A percentile compares a stretch with the other conserved stretches of the same genome.
Conservation (phyloP, 2,113 vertebrate species). For the Cochlearius cochlearius region DNA sequence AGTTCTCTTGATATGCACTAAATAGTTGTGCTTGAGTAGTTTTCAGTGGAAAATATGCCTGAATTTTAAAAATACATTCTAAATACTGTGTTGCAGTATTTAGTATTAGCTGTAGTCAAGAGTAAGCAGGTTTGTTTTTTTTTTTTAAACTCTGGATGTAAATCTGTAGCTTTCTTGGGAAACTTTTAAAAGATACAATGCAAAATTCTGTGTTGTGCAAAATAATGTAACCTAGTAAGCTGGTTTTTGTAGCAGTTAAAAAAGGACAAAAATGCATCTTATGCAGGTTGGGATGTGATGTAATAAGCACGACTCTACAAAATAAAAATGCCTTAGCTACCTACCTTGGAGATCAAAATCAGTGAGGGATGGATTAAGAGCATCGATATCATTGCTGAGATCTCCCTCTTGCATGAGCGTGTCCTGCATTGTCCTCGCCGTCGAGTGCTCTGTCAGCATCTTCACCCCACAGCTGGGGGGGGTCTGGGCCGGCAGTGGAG, state of each 20-base stretch:
- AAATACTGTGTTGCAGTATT: neutral
- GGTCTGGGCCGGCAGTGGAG: slow-evolving; percentile 79
- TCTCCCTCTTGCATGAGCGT: slow-evolving; percentile 84
- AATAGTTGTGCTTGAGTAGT: neutral
- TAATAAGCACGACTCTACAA: too few species aligned
- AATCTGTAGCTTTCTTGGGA: neutral
- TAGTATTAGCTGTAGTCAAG: neutral
- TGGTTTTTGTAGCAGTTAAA: too few species aligned
- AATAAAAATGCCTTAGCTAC: neutral
- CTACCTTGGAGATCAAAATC: slow-evolving; percentile 92
- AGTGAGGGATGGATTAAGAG: slow-evolving; percentile 90
- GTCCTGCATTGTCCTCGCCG: slow-evolving; percentile 79
- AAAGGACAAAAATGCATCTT: neutral
- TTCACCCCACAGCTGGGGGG: slow-evolving; percentile 73
- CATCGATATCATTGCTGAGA: slow-evolving; percentile 84
- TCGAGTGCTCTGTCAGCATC: slow-evolving; percentile 73
- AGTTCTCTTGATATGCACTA: neutral
- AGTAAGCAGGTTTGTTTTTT: neutral
- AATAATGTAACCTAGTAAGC: neutral
- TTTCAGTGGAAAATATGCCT: neutral
- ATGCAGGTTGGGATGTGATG: neutral
- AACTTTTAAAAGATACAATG: neutral
- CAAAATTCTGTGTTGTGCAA: neutral
- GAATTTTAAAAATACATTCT: neutral
- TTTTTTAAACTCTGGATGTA: neutral